phyloP scores from a whole-genome alignment of 2,113 vertebrate species.

The Acrocephalus arundinaceus region DNA sequence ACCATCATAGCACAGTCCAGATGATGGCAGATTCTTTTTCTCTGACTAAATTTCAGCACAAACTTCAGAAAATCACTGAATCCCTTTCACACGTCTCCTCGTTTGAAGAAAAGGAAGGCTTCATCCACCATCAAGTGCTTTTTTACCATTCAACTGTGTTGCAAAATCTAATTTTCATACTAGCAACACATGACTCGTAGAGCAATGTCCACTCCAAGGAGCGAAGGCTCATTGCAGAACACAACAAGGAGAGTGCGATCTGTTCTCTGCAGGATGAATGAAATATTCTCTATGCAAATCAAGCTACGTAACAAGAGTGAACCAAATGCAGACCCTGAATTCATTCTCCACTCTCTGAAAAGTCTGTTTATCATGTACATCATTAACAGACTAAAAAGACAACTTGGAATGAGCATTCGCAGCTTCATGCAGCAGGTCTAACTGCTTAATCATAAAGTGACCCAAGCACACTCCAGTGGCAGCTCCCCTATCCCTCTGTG shows the following conservation, averaged over 20 bases:
- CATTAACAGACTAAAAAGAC: background rate
- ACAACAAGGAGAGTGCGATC: background rate
- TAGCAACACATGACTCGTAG: accelerated
- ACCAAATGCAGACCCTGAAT: background rate
- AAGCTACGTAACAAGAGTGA: background rate
- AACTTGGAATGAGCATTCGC: background rate
- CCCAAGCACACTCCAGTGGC: background rate
- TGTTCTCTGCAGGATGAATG: background rate
- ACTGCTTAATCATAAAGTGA: background rate
- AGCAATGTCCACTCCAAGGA: background rate
- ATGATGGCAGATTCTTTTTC: background rate
- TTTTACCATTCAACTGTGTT: background rate
- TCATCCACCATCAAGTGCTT: background rate
- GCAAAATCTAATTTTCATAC: background rate
- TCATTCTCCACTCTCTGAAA: background rate
- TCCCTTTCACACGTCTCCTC: background rate
- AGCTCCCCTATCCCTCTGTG: background rate
- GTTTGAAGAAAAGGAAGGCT: background rate
- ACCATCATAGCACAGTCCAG: background rate
- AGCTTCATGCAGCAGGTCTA: background rate
- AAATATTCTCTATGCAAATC: background rate
- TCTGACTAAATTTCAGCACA: background rate
- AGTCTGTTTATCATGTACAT: background rate
- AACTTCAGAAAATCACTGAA: background rate
- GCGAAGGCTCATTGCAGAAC: background rate